A percentile compares a stretch with the other conserved stretches of the same genome.
These are phyloP conservation scores for Tachina grossa DNA, from an alignment of 2,888 invertebrate species.

Conservation along the genomic window DNA sequence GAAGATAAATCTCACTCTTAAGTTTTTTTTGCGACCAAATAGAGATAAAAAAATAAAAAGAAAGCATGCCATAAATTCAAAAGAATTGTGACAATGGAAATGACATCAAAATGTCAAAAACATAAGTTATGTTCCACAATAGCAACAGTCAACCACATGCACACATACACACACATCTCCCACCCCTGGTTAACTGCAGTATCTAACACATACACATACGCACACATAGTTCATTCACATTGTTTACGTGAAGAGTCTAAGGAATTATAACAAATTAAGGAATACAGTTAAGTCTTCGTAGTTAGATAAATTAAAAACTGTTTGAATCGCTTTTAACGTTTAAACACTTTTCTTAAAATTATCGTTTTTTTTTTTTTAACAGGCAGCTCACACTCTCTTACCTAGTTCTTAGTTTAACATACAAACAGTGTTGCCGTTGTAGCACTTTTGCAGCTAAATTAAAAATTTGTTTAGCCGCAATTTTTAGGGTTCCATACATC, in stretches of 20 bases:
- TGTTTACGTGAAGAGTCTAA: background rate
- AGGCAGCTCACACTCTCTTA: no score
- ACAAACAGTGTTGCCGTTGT: no score
- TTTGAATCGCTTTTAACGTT: no score
- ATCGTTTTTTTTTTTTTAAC: no score
- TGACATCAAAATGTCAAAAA: conserved; percentile 56
- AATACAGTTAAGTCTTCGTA: no score
- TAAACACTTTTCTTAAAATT: no score
- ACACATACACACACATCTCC: background rate
- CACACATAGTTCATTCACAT: background rate
- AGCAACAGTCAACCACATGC: conserved; percentile 14
- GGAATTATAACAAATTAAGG: background rate
- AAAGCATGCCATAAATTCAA: conserved; percentile 6
- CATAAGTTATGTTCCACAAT: conserved; percentile 36
- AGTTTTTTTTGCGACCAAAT: conserved; percentile 5
- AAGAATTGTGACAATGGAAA: conserved; percentile 35
- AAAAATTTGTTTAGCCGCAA: no score
- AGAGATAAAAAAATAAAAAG: background rate
- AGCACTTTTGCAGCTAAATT: no score
- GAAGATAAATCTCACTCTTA: background rate
- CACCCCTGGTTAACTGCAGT: no score
- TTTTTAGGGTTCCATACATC: no score
- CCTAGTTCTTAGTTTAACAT: no score
- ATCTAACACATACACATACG: background rate
- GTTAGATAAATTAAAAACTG: no score